These are phyloP conservation scores for Marcusenius ussheri DNA, from an alignment of 2,113 vertebrate species.

Conservation along the genomic window DNA sequence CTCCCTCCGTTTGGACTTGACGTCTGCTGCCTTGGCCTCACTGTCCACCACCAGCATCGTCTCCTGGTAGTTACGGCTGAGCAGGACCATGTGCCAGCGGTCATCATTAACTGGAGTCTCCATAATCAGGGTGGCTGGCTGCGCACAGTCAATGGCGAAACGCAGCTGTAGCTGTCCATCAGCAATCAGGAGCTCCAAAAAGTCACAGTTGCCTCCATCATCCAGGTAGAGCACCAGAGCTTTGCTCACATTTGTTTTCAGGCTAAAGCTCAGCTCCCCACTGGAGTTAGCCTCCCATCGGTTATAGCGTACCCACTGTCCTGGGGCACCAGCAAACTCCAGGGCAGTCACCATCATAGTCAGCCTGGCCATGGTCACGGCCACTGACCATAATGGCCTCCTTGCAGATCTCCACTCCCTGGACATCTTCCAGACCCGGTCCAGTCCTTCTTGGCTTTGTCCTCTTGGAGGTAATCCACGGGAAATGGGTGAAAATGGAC, in stretches of 20 bases:
- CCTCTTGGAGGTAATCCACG: neutral
- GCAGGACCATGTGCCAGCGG: constrained; percentile 86
- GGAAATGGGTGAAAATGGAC: neutral
- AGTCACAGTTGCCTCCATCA: constrained; percentile 89
- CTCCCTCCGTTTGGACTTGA: constrained; percentile 80
- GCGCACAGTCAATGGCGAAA: constrained; percentile 83
- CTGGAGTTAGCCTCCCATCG: constrained; percentile 78
- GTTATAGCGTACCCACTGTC: constrained; percentile 85
- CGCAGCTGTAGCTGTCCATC: constrained; percentile 75
- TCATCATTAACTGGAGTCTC: constrained; percentile 74
- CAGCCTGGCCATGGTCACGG: constrained; percentile 41
- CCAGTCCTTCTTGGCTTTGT: neutral
- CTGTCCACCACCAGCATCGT: constrained; percentile 79
- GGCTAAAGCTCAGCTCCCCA: constrained; percentile 82
- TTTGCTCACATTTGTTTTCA: constrained; percentile 79
- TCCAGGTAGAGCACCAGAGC: constrained; percentile 85
- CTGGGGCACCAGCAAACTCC: constrained; percentile 79
- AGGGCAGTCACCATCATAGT: constrained; percentile 49
- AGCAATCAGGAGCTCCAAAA: constrained; percentile 77
- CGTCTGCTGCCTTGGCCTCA: constrained; percentile 74
- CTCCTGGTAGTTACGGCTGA: constrained; percentile 79
- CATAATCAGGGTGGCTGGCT: constrained; percentile 72
- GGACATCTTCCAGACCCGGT: constrained; percentile 4
- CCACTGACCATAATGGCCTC: constrained; percentile 52
- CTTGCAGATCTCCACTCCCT: constrained; percentile 16